Conservation (phyloP, 2,113 vertebrate genomes). For the Galemys pyrenaicus region DNA sequence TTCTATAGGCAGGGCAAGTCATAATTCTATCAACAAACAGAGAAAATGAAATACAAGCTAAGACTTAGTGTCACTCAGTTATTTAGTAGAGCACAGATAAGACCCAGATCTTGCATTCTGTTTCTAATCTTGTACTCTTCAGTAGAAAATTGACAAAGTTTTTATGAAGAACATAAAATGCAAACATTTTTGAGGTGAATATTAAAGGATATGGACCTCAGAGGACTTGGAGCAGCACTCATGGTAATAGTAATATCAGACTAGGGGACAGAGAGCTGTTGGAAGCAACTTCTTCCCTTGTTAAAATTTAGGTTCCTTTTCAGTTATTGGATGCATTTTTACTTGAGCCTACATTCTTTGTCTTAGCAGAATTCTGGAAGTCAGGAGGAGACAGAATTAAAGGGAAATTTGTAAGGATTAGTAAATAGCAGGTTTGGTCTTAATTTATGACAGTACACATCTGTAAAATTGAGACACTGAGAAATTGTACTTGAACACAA, state of each 20-base stretch:
- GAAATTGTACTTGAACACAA: conserved; percentile 29
- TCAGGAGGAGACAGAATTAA: conserved; percentile 1
- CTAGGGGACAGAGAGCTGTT: background rate
- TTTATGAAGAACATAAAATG: conserved; percentile 9
- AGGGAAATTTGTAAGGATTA: conserved; percentile 9
- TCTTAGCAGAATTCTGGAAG: background rate
- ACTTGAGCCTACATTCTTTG: conserved; percentile 13
- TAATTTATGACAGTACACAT: conserved; percentile 29
- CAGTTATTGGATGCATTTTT: conserved; percentile 45
- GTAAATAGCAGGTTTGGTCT: conserved; percentile 1
- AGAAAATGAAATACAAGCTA: conserved; percentile 4
- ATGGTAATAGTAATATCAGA: background rate
- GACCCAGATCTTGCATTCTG: background rate
- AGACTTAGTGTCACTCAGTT: background rate
- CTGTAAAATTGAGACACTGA: conserved; percentile 31
- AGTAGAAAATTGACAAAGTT: background rate
- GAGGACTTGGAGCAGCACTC: conserved; percentile 38
- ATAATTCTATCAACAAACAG: background rate
- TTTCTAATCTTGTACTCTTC: conserved; percentile 8
- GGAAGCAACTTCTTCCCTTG: background rate
- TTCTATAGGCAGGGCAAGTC: background rate
- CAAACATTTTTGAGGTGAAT: conserved; percentile 53
- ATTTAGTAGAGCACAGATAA: conserved; percentile 12
- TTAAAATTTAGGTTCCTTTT: conserved; percentile 53
- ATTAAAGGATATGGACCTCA: background rate